Base-by-base conservation (phyloP, 2,888 invertebrate genomes). In the Watsonalla binaria region DNA sequence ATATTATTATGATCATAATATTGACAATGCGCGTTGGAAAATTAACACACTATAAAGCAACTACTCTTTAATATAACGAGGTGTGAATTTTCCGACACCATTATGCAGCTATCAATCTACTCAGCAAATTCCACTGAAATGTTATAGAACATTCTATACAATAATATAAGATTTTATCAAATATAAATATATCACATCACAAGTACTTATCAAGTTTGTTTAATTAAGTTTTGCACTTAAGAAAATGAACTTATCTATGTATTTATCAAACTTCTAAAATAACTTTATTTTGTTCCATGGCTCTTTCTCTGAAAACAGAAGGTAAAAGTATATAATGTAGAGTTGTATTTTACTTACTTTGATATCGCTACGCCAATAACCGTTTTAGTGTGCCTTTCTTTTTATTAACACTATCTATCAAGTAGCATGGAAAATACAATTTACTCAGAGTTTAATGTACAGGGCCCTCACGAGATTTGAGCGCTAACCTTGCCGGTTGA, bases 221-320 rank as follows among this genome's bases (percentile, higher is more conserved):
- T 8, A 37, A 37, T 37, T 9, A 37, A 37, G 9, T 9, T 37
- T 37, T 37, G 37, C 37, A 37, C 37, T 37, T 9, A 37, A 37
- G 2, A 11, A 42, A 11, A 42, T 5, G 8, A 1, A 11, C 8
- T 42, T 5, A 11, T 11, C 11, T 42, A 8, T 8, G 47, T 37
- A 11, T 58, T 53, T 57, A 45, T 47, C 9, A 42, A 42, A 42
- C 42, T 42, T 61, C 54, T 65, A 68, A 68, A 60, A 56, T 53
- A 57, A 58, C 51, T 62, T 72, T 84, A 69, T 85, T 84, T 88
- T 90, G 86, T 90, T 90, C 68, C 90, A 90, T 90, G 90, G 68
- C 74, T 80, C 66, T 70, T 78, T 70, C 73, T 72, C 62, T 74
- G 75, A 74, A 75, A 67, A 77, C 80, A 89, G 89, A 90, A 90